Percentiles rank a stretch among this genome's conserved stretches.
These are phyloP conservation scores for Brachycybe producta DNA, from an alignment of 2,888 invertebrate genomes.

Conservation along the genomic window DNA sequence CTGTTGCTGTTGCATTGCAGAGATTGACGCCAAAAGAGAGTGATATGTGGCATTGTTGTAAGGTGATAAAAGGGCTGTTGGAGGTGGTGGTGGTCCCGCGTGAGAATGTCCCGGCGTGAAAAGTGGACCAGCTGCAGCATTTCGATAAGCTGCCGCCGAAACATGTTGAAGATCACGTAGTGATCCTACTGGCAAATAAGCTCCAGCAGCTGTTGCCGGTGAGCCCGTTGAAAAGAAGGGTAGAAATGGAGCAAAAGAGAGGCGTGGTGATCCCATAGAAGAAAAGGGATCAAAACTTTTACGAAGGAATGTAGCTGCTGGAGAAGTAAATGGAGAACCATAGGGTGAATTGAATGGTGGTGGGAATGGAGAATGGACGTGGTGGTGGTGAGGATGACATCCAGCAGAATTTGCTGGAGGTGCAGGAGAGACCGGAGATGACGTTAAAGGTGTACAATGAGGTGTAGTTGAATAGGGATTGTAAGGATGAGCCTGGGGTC, in stretches of 20 bases:
- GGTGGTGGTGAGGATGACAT: conserved; percentile 6
- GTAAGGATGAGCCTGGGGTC: conserved; percentile 79
- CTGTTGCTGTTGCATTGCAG: conserved; percentile 27
- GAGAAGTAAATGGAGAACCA: neutral
- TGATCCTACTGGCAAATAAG: conserved; percentile 5
- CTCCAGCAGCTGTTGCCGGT: neutral
- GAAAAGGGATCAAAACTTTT: conserved; percentile 18
- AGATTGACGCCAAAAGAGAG: conserved; percentile 66
- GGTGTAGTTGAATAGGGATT: conserved; percentile 50
- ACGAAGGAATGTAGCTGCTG: conserved; percentile 9
- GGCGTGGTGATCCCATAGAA: neutral
- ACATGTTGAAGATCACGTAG: conserved; percentile 12
- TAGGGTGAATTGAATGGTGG: neutral
- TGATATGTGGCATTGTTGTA: conserved; percentile 55
- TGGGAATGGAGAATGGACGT: neutral
- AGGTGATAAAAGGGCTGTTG: conserved; percentile 42
- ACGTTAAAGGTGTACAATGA: conserved; percentile 13
- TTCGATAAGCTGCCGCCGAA: conserved; percentile 3
- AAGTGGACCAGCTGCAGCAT: no score
- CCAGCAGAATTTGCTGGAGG: neutral
- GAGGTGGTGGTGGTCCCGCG: conserved; percentile 39
- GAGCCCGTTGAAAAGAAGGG: conserved; percentile 11
- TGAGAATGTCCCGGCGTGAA: conserved; percentile 17
- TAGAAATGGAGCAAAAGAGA: conserved; percentile 13
- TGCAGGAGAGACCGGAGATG: conserved; percentile 11